Evolutionary conservation across 2,797 vertebrate species (phyloP), one percentile per base, ranked within the genome.

Genomic region (Hydrolagus colliei): DNA sequence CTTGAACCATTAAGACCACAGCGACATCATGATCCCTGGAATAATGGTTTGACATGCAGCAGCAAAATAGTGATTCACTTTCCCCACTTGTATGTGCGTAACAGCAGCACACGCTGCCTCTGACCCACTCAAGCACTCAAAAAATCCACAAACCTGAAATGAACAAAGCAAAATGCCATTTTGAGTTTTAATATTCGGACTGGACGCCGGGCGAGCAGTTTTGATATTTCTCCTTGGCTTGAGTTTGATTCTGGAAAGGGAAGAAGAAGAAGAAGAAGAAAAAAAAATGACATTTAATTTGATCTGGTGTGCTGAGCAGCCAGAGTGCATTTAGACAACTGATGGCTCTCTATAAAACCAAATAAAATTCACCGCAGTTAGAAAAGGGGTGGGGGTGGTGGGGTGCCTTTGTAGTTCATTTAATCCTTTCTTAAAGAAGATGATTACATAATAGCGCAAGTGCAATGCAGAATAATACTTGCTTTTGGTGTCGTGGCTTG

Each of bases 1-100:
- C 96, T 91, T 95, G 96, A 96, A 96, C 95, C 96, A 93, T 94
- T 94, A 95, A 96, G 95, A 92, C 95, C 93, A 88, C 89, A 80
- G 92, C 96, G 96, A 96, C 95, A 92, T 89, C 89, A 92, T 85
- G 89, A 92, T 94, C 96, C 95, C 93, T 89, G 87, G 89, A 93
- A 93, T 93, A 96, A 94, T 93, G 93, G 92, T 88, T 93, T 90
- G 95, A 95, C 96, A 95, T 90, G 93, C 93, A 91, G 94, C 89
- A 90, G 92, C 89, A 93, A 93, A 93, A 91, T 92, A 87, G 90
- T 91, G 93, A 94, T 88, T 93, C 92, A 88, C 89, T 90, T 88
- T 90, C 91, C 89, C 72, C 86, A 87, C 86, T 52, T 52, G 41
- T 52, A 52, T 88, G 87, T 89, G 87, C 89, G 90, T 89, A 91